Evolutionary conservation across 2,888 invertebrate species (phyloP).

Genomic region (Rugalucina vietnamica): DNA sequence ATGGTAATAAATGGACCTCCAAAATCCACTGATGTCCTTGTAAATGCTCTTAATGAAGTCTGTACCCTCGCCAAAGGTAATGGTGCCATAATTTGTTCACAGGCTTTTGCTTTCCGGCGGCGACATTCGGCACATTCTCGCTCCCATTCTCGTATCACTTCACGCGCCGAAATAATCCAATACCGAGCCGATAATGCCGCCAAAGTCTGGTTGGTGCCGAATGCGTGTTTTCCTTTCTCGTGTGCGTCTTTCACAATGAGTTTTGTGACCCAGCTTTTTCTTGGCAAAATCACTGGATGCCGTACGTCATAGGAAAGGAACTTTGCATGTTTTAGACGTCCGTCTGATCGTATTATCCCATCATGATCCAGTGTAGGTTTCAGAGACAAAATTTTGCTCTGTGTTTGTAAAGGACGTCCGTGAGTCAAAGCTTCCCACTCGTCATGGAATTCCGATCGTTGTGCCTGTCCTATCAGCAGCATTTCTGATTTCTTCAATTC

Average conservation of each 20-base stretch:
- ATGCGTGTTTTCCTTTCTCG: constrained; percentile 22
- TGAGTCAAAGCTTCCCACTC: constrained; percentile 9
- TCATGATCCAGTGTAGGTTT: constrained; percentile 37
- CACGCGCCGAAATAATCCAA: too few relatives aligned
- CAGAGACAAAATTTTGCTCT: constrained; percentile 32
- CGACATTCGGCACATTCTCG: background rate
- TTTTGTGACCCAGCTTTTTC: constrained; percentile 41
- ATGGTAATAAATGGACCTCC: too few relatives aligned
- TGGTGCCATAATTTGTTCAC: background rate
- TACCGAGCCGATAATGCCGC: too few relatives aligned
- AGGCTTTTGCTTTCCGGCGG: background rate
- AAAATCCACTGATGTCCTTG: too few relatives aligned
- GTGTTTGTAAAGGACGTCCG: background rate
- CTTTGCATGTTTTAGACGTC: constrained; percentile 31
- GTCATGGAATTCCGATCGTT: background rate
- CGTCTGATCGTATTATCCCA: constrained; percentile 27
- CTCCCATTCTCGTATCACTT: too few relatives aligned
- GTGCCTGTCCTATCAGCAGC: constrained; percentile 14
- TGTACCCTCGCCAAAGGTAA: background rate
- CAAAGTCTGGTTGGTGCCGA: too few relatives aligned
- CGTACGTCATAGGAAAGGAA: constrained; percentile 34
- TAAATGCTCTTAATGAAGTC: background rate
- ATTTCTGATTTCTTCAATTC: constrained; percentile 35
- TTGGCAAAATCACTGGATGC: constrained; percentile 50
- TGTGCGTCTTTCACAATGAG: constrained; percentile 50